Percentiles rank a stretch among this genome's conserved stretches.
Conservation (phyloP, 2,797 vertebrate species). For the Apodemus agrarius region DNA sequence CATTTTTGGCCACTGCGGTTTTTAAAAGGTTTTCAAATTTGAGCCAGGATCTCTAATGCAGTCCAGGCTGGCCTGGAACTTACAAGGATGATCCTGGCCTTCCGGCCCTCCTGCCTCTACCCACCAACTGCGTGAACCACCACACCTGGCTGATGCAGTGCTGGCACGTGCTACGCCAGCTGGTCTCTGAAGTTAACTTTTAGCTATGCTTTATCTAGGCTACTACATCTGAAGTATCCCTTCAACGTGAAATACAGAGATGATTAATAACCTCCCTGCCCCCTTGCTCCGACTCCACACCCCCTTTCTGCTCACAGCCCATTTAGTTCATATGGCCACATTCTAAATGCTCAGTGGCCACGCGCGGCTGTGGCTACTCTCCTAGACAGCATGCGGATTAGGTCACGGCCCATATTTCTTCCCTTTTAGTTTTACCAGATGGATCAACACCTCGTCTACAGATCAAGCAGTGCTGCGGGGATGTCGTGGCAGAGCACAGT, state of each 20-base stretch:
- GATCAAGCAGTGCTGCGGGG: neutral
- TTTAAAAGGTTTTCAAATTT: neutral
- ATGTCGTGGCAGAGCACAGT: neutral
- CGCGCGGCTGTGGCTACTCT: neutral
- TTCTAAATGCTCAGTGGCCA: neutral
- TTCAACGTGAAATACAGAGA: neutral
- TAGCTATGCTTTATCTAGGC: neutral
- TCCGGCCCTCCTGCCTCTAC: too few relatives aligned
- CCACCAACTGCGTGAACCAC: neutral
- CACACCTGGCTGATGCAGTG: neutral
- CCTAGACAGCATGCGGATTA: neutral
- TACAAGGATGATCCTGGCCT: neutral
- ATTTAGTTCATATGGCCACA: neutral
- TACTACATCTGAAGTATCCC: neutral
- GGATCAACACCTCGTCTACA: neutral
- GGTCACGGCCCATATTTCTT: neutral
- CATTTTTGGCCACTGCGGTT: neutral
- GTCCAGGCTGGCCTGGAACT: neutral
- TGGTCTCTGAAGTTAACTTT: neutral
- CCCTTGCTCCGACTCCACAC: neutral
- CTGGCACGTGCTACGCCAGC: neutral
- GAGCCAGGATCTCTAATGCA: neutral
- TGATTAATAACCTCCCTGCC: neutral
- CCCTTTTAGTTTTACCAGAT: conserved; percentile 5
- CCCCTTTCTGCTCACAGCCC: neutral